A percentile compares a stretch with the other conserved stretches of the same genome.
Evolutionary conservation across 2,888 invertebrate genomes (phyloP).

Genomic region (Acanthosepion pharaonis): DNA sequence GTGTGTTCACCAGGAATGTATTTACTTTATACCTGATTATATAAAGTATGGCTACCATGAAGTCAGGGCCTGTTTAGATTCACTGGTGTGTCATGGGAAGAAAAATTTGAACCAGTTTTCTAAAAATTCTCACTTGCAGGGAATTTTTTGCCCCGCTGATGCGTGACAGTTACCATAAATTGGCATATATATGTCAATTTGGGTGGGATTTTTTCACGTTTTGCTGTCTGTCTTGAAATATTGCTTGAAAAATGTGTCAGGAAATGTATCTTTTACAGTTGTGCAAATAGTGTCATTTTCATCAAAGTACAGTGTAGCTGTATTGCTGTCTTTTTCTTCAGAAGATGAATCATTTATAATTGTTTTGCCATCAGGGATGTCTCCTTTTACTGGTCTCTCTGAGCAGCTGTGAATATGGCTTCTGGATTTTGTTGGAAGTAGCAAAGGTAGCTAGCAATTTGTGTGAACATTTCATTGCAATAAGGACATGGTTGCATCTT

Average conservation of each 20-base stretch:
- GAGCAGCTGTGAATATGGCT: too few species aligned
- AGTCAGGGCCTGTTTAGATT: neutral
- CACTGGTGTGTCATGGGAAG: neutral
- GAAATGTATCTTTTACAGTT: too few species aligned
- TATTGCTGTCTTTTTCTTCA: conserved; percentile 51
- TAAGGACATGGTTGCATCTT: neutral
- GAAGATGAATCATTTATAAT: too few species aligned
- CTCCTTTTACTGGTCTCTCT: too few species aligned
- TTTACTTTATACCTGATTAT: neutral
- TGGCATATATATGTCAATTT: neutral
- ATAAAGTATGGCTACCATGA: neutral
- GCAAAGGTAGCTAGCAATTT: neutral
- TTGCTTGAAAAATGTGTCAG: neutral
- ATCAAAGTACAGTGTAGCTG: conserved; percentile 49
- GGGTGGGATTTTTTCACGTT: neutral
- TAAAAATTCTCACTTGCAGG: neutral
- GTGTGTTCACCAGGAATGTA: too few species aligned
- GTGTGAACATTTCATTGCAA: neutral
- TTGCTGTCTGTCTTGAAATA: neutral
- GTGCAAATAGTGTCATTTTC: conserved; percentile 48
- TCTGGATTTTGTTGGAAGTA: neutral
- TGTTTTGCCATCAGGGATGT: too few species aligned
- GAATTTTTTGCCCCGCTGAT: neutral
- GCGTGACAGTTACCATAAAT: neutral
- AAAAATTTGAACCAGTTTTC: too few species aligned